These are phyloP conservation scores for Myotis planiceps DNA, from an alignment of 2,797 vertebrate species.

Conservation along the genomic window DNA sequence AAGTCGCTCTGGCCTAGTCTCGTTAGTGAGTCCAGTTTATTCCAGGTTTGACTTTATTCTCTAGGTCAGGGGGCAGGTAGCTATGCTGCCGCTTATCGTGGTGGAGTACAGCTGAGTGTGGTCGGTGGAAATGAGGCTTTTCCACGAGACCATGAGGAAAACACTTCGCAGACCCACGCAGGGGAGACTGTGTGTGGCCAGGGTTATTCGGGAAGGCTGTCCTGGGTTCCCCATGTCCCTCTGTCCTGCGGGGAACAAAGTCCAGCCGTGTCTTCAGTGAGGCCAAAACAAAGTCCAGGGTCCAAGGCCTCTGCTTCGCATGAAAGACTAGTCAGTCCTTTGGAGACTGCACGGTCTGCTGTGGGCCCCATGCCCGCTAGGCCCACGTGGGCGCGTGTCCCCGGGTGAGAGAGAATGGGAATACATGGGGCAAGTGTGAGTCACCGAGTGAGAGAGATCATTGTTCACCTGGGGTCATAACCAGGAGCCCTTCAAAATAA, in stretches of 20 bases:
- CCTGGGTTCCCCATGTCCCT: not conserved
- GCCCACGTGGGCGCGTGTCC: not conserved
- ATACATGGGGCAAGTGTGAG: not conserved
- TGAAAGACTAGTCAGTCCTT: not conserved
- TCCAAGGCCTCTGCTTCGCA: not conserved
- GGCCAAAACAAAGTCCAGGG: no score
- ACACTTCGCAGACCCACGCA: not conserved
- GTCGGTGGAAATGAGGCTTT: not conserved
- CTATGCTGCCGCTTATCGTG: rapidly evolving
- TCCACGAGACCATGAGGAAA: not conserved
- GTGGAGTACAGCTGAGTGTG: not conserved
- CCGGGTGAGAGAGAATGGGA: not conserved
- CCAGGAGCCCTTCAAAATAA: not conserved
- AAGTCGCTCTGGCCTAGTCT: not conserved
- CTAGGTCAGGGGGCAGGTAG: not conserved
- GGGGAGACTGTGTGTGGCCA: no score
- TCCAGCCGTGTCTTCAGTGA: not conserved
- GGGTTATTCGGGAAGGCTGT: not conserved
- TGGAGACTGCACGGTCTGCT: not conserved
- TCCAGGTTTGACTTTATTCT: not conserved
- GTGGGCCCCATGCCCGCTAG: not conserved
- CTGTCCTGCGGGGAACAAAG: no score
- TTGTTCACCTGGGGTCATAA: not conserved
- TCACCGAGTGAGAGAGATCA: not conserved
- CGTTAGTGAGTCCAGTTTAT: not conserved